A percentile compares a stretch with the other conserved stretches of the same genome.
These are phyloP conservation scores for Agapostemon virescens DNA, from an alignment of 2,888 invertebrate species.

Conservation along the genomic window DNA sequence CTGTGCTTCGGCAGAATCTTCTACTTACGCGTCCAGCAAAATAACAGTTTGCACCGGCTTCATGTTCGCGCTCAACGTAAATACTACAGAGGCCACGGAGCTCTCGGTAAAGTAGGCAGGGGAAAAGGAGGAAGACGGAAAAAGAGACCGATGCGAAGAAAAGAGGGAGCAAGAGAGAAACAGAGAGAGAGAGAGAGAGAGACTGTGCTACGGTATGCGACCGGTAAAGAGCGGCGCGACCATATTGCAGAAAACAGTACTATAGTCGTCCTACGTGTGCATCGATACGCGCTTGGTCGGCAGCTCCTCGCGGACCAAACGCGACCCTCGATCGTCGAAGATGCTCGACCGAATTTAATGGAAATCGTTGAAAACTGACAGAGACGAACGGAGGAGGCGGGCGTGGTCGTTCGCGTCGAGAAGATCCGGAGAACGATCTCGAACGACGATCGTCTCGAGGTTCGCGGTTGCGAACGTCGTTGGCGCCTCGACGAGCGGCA, in stretches of 20 bases:
- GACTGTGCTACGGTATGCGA: constrained; percentile 21
- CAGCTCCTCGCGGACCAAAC: background rate
- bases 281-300: background rate
- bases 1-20: background rate
- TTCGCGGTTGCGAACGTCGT: background rate
- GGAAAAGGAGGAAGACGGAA: constrained; percentile 24
- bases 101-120: constrained; percentile 34
- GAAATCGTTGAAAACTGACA: no score
- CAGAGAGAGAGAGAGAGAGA: background rate
- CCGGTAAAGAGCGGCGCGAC: constrained; percentile 19
- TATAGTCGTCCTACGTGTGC: background rate
- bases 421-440: background rate
- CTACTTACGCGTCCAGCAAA: constrained; percentile 63
- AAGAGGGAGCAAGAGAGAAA: constrained; percentile 7
- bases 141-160: constrained; percentile 12
- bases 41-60: constrained; percentile 46
- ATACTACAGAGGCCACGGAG: constrained; percentile 32
- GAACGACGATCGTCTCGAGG: background rate
- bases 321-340: constrained; percentile 9
- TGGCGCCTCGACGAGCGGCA: constrained; percentile 23
- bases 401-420: no score
- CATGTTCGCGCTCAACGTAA: constrained; percentile 47
- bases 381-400: no score
- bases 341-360: accelerated
- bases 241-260: constrained; percentile 24